Conservation (phyloP, 2,888 invertebrate genomes). For the Mimachlamys varia region DNA sequence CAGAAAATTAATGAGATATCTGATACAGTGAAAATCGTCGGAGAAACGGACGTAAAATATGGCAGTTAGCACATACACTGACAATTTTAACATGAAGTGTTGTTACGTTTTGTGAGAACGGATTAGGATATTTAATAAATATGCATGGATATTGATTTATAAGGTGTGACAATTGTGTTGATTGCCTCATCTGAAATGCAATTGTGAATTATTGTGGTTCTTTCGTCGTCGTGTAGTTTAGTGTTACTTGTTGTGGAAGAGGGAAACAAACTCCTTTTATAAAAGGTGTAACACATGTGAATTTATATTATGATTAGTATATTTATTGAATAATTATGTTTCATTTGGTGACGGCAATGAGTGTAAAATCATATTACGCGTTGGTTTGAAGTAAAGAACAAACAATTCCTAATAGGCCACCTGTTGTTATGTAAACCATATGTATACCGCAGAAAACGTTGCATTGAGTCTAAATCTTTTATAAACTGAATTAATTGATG, state of each 20-base stretch:
- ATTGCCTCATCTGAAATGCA: background rate
- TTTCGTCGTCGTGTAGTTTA: background rate
- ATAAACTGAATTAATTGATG: too few species aligned
- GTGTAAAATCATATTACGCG: too few species aligned
- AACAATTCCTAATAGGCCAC: background rate
- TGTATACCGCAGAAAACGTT: background rate
- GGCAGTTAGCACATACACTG: conserved; percentile 12
- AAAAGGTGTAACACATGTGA: background rate
- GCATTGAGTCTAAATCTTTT: too few species aligned
- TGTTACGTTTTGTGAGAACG: background rate
- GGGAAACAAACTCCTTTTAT: background rate
- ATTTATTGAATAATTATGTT: background rate
- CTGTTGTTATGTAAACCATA: background rate
- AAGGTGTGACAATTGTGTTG: background rate
- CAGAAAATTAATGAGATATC: conserved; percentile 18
- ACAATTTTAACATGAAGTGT: background rate
- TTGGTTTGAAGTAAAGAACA: too few species aligned
- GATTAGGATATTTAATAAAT: conserved; percentile 25
- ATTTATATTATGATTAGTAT: background rate
- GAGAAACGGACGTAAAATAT: background rate
- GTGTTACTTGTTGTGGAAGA: background rate
- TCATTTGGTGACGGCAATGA: background rate
- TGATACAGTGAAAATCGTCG: conserved; percentile 6
- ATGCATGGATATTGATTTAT: conserved; percentile 19
- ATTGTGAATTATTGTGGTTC: background rate